phyloP scores from a whole-genome alignment of 2,113 vertebrate genomes.

The Ramphastos sulfuratus region DNA sequence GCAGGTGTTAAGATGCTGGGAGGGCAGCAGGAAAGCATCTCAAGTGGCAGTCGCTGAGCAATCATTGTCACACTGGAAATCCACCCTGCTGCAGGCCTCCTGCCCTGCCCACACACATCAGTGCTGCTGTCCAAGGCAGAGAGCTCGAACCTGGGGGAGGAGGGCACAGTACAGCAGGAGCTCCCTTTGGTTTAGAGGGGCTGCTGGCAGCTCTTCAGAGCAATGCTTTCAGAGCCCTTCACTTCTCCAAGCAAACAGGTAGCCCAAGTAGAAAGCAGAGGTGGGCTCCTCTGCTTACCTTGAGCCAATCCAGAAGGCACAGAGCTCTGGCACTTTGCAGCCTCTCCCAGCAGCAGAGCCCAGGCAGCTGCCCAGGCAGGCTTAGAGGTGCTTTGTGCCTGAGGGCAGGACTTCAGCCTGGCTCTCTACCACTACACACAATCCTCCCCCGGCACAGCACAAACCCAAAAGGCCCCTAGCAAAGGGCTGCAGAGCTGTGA shows the following conservation, averaged over 20 bases:
- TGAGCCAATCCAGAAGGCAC: neutral
- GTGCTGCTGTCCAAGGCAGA: neutral
- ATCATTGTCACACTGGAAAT: neutral
- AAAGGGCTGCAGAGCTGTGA: neutral
- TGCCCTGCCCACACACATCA: neutral
- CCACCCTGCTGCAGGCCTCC: neutral
- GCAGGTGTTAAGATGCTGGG: neutral
- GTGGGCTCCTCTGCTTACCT: neutral
- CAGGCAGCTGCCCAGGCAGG: neutral
- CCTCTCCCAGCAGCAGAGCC: neutral
- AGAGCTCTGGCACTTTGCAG: neutral
- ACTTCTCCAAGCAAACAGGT: neutral
- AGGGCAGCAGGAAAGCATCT: neutral
- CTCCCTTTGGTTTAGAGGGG: neutral
- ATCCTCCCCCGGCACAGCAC: neutral
- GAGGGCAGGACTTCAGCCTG: neutral
- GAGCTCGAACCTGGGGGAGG: neutral
- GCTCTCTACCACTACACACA: fast-evolving
- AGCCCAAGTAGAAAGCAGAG: neutral
- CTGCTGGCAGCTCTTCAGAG: neutral
- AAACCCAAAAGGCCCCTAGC: neutral
- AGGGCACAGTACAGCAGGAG: neutral
- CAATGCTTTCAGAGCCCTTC: neutral
- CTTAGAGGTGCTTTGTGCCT: neutral
- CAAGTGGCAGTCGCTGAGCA: neutral